phyloP scores from a whole-genome alignment of 2,888 invertebrate species.

The Crepidodera aurea region DNA sequence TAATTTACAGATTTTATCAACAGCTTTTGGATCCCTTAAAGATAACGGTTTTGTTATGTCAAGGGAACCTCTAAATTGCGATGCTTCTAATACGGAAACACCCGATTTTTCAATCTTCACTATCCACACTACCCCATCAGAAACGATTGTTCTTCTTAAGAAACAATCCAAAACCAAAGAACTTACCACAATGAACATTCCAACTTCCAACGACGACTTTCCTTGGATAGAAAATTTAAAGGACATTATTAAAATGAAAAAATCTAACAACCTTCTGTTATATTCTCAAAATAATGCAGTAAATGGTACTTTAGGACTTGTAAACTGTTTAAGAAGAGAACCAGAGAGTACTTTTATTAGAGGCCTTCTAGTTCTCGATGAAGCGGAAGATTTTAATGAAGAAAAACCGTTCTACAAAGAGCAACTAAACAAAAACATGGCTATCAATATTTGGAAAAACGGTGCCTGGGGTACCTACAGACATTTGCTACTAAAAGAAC shows the following conservation, averaged over 20 bases:
- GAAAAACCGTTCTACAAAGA: constrained; percentile 65
- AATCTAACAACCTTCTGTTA: constrained; percentile 68
- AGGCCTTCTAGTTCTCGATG: constrained; percentile 65
- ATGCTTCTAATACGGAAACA: constrained; percentile 39
- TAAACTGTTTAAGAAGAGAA: constrained; percentile 74
- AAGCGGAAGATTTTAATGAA: constrained; percentile 72
- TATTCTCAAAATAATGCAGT: constrained; percentile 69
- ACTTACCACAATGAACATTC: constrained; percentile 61
- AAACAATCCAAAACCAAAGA: constrained; percentile 55
- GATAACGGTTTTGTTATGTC: constrained; percentile 70
- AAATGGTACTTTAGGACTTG: constrained; percentile 82
- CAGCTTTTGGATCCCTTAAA: constrained; percentile 45
- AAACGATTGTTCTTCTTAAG: constrained; percentile 66
- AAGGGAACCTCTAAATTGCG: constrained; percentile 64
- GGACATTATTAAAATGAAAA: constrained; percentile 53
- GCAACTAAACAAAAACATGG: constrained; percentile 77
- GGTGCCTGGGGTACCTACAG: constrained; percentile 74
- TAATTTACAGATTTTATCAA: constrained; percentile 34
- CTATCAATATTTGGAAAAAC: constrained; percentile 78
- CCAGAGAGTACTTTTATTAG: constrained; percentile 61
- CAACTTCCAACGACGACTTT: constrained; percentile 45
- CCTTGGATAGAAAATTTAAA: constrained; percentile 65
- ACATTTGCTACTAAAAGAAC: constrained; percentile 74
- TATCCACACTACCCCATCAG: constrained; percentile 63
- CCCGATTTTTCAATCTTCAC: constrained; percentile 55